Conservation (phyloP, 2,113 vertebrate genomes). For the Leptocoma aspasia region DNA sequence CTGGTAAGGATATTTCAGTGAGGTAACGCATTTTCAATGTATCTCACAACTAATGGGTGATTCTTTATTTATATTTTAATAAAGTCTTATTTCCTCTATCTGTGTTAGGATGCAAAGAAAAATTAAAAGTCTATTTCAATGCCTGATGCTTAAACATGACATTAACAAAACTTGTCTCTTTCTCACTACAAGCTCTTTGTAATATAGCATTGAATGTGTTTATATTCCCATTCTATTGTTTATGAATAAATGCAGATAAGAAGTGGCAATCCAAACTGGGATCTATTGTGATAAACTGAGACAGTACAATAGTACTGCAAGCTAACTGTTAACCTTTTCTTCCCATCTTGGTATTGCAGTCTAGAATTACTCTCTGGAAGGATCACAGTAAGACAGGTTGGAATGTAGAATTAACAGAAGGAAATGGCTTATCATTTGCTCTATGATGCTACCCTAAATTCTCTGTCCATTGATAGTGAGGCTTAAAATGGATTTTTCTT, state of each 20-base stretch:
- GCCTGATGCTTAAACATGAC: background rate
- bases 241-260: background rate
- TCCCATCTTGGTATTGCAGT: background rate
- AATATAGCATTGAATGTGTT: background rate
- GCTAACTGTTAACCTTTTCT: background rate
- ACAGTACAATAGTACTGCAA: background rate
- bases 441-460: background rate
- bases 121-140: background rate
- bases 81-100: background rate
- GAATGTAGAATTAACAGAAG: background rate
- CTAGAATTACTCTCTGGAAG: background rate
- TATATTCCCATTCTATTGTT: background rate
- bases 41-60: background rate
- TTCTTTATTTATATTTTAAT: background rate
- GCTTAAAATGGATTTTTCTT: background rate
- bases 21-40: background rate
- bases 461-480: background rate
- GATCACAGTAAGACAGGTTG: background rate
- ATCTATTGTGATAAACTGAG: background rate
- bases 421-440: background rate
- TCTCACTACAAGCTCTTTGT: background rate
- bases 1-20: background rate
- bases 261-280: background rate
- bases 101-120: background rate
- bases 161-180: background rate